phyloP scores from a whole-genome alignment of 2,888 invertebrate genomes.

The Ischnura elegans region DNA sequence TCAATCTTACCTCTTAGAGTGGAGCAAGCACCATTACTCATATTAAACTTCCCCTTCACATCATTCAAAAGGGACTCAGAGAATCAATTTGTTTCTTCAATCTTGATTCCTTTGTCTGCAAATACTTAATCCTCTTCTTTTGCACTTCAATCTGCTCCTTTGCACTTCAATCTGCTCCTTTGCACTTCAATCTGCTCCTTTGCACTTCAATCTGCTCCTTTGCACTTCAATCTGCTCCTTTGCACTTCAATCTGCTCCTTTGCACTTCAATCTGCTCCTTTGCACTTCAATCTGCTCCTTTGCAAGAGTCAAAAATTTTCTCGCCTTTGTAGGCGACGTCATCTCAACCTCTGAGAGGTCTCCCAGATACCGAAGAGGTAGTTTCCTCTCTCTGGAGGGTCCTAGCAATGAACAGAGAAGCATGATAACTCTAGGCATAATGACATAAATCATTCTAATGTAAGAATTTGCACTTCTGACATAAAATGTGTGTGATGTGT shows the following conservation, averaged over 20 bases:
- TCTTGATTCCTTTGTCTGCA: neutral
- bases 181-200: neutral
- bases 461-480: neutral
- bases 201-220: neutral
- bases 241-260: no score
- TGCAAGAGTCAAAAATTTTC: neutral
- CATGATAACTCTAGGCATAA: no score
- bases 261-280: neutral
- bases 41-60: slow-evolving; percentile 14
- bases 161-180: neutral
- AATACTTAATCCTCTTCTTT: no score
- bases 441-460: no score
- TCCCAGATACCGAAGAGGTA: neutral
- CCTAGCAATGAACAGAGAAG: neutral
- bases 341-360: neutral
- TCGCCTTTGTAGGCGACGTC: neutral
- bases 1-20: neutral
- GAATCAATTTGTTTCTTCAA: neutral
- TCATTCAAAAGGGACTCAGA: neutral
- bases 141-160: no score
- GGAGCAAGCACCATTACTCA: slow-evolving; percentile 43
- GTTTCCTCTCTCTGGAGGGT: neutral
- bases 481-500: neutral
- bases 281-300: neutral
- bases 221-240: no score